phyloP scores from a whole-genome alignment of 1,140 invertebrate genomes.

The Neoseiulus cucumeris region DNA sequence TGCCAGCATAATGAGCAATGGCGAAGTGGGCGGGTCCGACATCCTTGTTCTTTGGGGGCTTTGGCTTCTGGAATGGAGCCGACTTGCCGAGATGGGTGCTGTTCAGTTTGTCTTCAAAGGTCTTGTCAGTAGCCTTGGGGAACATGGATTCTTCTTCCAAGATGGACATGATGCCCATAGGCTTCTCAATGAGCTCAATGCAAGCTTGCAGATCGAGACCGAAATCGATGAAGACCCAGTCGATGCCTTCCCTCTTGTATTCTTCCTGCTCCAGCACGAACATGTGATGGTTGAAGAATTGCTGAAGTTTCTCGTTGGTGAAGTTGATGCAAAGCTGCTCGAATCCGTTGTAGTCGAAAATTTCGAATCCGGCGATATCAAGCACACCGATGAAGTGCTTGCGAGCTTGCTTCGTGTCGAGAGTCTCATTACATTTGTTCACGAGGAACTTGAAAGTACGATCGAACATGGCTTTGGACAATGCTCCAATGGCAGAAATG shows the following conservation, averaged over 20 bases:
- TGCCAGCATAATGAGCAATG: constrained; percentile 94
- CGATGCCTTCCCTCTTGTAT: constrained; percentile 36
- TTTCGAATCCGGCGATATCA: constrained; percentile 45
- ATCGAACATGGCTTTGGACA: constrained; percentile 40
- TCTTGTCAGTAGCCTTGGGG: constrained; percentile 96
- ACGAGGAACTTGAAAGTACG: constrained; percentile 39
- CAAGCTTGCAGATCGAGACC: constrained; percentile 36
- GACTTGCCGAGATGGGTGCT: constrained; percentile 97
- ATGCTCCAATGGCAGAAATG: constrained; percentile 33
- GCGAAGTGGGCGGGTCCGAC: constrained; percentile 74
- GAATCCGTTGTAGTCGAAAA: constrained; percentile 42
- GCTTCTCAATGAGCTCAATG: constrained; percentile 42
- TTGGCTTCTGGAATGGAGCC: constrained; percentile 85
- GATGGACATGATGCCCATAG: constrained; percentile 99
- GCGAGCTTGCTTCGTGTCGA: constrained; percentile 36
- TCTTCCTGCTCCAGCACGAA: constrained; percentile 38
- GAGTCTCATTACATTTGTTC: constrained; percentile 37
- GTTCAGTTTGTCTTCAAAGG: constrained; percentile 93
- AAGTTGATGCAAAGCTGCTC: constrained; percentile 58
- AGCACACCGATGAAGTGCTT: constrained; percentile 41
- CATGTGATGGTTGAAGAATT: constrained; percentile 43
- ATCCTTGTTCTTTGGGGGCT: constrained; percentile 54
- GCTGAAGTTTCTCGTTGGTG: constrained; percentile 45
- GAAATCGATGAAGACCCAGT: constrained; percentile 39
- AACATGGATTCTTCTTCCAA: constrained; percentile 99